These are phyloP conservation scores for Anodontia alba DNA, from an alignment of 2,888 invertebrate species.

Conservation along the genomic window DNA sequence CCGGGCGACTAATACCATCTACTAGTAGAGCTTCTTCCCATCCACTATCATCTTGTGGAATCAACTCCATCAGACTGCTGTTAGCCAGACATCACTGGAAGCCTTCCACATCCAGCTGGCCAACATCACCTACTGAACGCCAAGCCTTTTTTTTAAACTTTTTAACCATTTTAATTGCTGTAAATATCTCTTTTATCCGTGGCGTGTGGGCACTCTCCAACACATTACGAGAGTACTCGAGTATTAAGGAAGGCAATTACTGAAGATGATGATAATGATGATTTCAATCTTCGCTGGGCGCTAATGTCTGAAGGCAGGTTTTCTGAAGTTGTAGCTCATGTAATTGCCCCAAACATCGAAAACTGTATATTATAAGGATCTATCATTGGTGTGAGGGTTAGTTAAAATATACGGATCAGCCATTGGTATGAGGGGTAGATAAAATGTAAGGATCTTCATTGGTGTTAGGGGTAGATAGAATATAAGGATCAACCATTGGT, in stretches of 20 bases:
- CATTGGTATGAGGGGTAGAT: too few species aligned
- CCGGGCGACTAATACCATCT: background rate
- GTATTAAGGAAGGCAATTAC: conserved; percentile 11
- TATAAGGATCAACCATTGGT: too few species aligned
- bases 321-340: too few species aligned
- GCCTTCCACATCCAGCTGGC: background rate
- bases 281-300: too few species aligned
- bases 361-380: too few species aligned
- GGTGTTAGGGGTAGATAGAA: too few species aligned
- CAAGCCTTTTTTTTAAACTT: background rate
- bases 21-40: conserved; percentile 1
- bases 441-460: too few species aligned
- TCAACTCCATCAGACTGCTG: background rate
- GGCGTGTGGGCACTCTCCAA: background rate
- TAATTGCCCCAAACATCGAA: too few species aligned
- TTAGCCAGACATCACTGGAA: background rate
- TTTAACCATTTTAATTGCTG: background rate
- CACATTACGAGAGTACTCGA: conserved; percentile 7
- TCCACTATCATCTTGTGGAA: background rate
- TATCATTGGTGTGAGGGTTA: too few species aligned
- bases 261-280: conserved; percentile 8
- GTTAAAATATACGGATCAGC: too few species aligned
- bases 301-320: too few species aligned
- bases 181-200: background rate
- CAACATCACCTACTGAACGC: background rate